Conservation (phyloP, 2,113 vertebrate species). For the Parotia lawesii region DNA sequence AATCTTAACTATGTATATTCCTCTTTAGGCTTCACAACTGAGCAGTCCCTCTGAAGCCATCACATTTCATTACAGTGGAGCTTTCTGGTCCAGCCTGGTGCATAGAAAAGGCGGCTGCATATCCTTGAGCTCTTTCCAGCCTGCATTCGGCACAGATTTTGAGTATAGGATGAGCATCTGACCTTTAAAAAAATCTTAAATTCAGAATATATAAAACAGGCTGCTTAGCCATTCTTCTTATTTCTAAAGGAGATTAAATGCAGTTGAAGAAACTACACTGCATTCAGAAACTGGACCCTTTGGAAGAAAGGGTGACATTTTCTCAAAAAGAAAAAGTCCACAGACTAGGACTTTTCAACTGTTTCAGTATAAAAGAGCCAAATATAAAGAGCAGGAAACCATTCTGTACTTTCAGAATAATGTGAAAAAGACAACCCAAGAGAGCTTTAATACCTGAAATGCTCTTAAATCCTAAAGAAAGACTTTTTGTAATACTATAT, state of each 20-base stretch:
- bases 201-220: slow-evolving; percentile 49
- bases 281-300: slow-evolving; percentile 52
- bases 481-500: slow-evolving; percentile 60
- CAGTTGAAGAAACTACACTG: slow-evolving; percentile 36
- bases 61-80: not conserved
- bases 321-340: slow-evolving; percentile 57
- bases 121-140: not conserved
- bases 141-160: not conserved
- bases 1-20: not conserved
- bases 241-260: slow-evolving; percentile 64
- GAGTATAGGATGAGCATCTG: not conserved
- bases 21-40: not conserved
- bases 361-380: slow-evolving; percentile 65
- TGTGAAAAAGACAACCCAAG: slow-evolving; percentile 63
- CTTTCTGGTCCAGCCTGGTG: not conserved
- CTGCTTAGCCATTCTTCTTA: slow-evolving; percentile 53
- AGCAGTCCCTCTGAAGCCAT: not conserved
- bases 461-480: slow-evolving; percentile 64
- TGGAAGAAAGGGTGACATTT: slow-evolving; percentile 64
- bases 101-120: not conserved
- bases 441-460: slow-evolving; percentile 61
- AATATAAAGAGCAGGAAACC: slow-evolving; percentile 66
- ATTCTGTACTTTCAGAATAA: slow-evolving; percentile 64
- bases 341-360: slow-evolving; percentile 67
- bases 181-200: slow-evolving; percentile 33